phyloP scores from a whole-genome alignment of 2,888 invertebrate genomes.

The Pomacea canaliculata region DNA sequence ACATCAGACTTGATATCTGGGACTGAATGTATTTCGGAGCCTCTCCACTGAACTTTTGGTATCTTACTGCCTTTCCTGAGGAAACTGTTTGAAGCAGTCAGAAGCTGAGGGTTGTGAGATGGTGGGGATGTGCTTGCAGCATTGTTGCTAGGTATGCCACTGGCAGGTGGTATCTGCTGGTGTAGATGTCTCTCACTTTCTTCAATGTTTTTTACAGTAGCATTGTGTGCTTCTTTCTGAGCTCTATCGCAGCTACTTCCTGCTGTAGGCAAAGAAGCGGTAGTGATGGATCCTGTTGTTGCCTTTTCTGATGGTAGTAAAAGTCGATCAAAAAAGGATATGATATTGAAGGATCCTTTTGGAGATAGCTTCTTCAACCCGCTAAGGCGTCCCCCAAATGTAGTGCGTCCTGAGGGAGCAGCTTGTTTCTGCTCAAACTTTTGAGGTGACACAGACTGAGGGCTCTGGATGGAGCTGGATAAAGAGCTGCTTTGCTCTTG shows the following conservation, averaged over 20 bases:
- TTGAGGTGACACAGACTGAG: not conserved
- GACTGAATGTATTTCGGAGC: not conserved
- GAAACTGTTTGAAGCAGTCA: conserved; percentile 1
- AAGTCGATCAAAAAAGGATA: conserved; percentile 60
- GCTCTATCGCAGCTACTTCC: not conserved
- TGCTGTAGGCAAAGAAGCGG: not conserved
- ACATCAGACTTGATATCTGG: not conserved
- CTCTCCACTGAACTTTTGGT: not conserved
- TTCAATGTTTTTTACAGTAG: not conserved
- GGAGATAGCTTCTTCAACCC: conserved; percentile 33
- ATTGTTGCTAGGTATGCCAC: not conserved
- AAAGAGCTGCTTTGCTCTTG: not conserved
- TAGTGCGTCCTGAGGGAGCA: not conserved
- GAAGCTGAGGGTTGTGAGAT: not conserved
- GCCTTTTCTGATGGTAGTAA: conserved; percentile 48
- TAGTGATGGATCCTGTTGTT: not conserved
- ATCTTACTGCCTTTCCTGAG: not conserved
- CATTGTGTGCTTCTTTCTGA: not conserved
- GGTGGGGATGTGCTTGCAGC: not conserved
- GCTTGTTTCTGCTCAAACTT: not conserved
- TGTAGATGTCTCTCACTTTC: not conserved
- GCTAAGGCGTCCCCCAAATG: conserved; percentile 8
- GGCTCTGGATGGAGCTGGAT: not conserved
- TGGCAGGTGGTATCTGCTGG: too few relatives aligned
- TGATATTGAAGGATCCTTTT: conserved; percentile 51